Conservation (phyloP, 2,113 vertebrate species). For the Hydrolagus affinis region DNA sequence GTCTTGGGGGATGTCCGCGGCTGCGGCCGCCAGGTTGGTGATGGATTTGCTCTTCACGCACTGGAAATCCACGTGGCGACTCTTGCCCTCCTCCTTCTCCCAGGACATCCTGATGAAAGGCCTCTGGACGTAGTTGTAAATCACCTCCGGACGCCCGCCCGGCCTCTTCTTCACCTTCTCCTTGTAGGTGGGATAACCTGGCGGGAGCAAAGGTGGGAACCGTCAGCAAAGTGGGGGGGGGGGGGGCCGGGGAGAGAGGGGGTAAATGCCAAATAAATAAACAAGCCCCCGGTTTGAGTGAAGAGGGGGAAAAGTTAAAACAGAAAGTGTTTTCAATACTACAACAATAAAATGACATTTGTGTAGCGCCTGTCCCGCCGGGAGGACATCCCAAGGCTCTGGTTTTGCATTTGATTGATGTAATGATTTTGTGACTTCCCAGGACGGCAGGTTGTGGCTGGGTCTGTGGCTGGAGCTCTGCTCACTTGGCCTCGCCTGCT, state of each 20-base stretch:
- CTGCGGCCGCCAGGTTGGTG: slow-evolving; percentile 87
- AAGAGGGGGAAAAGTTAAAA: not conserved
- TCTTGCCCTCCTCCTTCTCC: slow-evolving; percentile 98
- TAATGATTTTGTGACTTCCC: not conserved
- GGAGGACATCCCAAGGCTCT: too few relatives aligned
- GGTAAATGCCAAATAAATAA: not conserved
- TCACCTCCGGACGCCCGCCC: slow-evolving; percentile 88
- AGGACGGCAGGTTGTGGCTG: not conserved
- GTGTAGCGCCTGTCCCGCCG: too few relatives aligned
- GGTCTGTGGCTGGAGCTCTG: not conserved
- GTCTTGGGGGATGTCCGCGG: slow-evolving; percentile 92
- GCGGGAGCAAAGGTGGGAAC: not conserved
- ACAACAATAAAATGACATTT: too few relatives aligned
- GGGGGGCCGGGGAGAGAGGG: not conserved
- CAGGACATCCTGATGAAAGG: slow-evolving; percentile 98
- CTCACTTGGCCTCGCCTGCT: not conserved
- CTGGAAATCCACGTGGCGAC: slow-evolving; percentile 94
- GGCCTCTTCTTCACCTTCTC: slow-evolving; percentile 97
- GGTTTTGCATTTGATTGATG: not conserved
- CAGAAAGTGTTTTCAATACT: too few relatives aligned
- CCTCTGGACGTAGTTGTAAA: slow-evolving; percentile 97
- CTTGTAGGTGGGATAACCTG: slow-evolving; percentile 94
- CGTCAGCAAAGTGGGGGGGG: too few relatives aligned
- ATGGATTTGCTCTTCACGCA: slow-evolving; percentile 98
- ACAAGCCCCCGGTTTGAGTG: not conserved